Evolutionary conservation across 2,113 vertebrate genomes (phyloP).

Genomic region (Equus quagga): DNA sequence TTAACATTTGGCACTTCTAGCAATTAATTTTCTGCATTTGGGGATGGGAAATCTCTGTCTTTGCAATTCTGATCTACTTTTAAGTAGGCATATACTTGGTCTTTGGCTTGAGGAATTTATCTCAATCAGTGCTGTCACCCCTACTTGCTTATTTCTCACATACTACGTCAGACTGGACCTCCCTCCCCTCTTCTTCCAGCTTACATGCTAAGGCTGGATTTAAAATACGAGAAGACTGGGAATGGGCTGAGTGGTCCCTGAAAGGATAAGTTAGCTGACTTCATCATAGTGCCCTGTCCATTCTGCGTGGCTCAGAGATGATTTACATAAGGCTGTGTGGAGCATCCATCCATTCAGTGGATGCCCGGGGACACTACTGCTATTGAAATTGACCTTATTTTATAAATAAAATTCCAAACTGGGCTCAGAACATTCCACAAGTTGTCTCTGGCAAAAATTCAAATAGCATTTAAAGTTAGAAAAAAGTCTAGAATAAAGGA

Average conservation of each 20-base stretch:
- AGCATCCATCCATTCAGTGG: not conserved
- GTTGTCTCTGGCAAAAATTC: conserved; percentile 63
- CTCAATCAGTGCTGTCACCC: not conserved
- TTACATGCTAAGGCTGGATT: not conserved
- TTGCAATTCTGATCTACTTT: not conserved
- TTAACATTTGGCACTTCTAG: not conserved
- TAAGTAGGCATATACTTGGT: not conserved
- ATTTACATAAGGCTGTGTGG: not conserved
- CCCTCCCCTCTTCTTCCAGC: not conserved
- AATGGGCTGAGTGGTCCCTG: not conserved
- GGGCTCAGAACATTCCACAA: conserved; percentile 57
- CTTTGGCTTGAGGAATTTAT: not conserved
- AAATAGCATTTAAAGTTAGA: conserved; percentile 75
- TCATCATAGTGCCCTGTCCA: not conserved
- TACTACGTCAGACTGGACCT: not conserved
- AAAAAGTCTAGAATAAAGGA: conserved; percentile 65
- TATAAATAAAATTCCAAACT: conserved; percentile 76
- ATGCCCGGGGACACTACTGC: not conserved
- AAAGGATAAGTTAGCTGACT: not conserved
- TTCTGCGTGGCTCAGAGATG: not conserved
- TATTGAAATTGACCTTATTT: not conserved
- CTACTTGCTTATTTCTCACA: not conserved
- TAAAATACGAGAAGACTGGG: not conserved
- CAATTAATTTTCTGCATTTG: conserved; percentile 32
- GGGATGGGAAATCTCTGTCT: conserved; percentile 32